Evolutionary conservation across 2,797 vertebrate species (phyloP).

Genomic region (Neomorphus geoffroyi): DNA sequence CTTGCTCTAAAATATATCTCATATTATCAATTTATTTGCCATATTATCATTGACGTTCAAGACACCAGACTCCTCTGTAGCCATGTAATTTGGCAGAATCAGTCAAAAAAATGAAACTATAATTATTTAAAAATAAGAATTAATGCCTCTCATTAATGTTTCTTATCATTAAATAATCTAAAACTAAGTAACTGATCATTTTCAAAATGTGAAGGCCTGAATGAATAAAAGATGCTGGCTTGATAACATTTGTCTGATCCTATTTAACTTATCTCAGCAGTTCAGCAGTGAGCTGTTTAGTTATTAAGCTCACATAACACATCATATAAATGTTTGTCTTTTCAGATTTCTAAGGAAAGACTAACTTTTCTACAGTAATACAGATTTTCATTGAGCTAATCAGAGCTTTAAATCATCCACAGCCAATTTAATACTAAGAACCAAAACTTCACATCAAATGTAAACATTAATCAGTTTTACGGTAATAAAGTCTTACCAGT

Average conservation of each 20-base stretch:
- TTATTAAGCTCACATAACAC: neutral
- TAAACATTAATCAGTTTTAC: conserved; percentile 38
- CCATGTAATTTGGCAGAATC: neutral
- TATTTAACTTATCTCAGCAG: neutral
- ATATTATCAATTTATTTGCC: neutral
- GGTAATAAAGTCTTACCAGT: conserved; percentile 2
- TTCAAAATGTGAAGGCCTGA: neutral
- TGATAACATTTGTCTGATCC: neutral
- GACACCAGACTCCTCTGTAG: neutral
- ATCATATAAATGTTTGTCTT: neutral
- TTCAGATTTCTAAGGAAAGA: neutral
- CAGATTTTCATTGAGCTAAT: neutral
- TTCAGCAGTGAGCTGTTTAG: neutral
- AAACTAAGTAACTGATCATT: neutral
- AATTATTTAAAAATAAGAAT: neutral
- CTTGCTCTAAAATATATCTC: neutral
- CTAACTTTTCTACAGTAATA: neutral
- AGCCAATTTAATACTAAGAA: conserved; percentile 13
- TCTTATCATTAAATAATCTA: neutral
- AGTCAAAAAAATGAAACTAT: neutral
- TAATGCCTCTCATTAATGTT: neutral
- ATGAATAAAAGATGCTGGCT: neutral
- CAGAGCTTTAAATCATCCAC: conserved; percentile 1
- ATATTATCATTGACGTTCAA: neutral
- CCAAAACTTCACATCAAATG: conserved; percentile 10